These are phyloP conservation scores for Rhagophthalmus giganteus DNA, from an alignment of 2,888 invertebrate species.

Conservation along the genomic window DNA sequence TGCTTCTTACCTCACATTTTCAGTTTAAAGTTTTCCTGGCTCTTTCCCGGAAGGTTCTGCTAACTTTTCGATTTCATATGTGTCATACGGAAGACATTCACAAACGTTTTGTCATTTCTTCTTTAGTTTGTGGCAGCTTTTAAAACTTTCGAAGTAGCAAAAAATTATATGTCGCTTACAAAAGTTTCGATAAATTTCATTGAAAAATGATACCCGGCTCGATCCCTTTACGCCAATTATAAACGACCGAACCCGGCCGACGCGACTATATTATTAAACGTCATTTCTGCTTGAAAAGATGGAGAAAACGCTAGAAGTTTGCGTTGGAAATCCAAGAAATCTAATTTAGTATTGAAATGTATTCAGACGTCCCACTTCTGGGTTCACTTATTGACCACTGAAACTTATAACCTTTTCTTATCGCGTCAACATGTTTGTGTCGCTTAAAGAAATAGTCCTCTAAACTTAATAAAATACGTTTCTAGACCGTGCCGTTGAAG, in stretches of 20 bases:
- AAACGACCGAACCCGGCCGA: neutral
- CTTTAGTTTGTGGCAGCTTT: conserved; percentile 17
- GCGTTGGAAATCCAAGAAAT: neutral
- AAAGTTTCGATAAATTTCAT: conserved; percentile 7
- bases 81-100: conserved; percentile 16
- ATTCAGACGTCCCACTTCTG: conserved; percentile 9
- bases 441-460: conserved; percentile 10
- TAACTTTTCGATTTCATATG: conserved; percentile 25
- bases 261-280: no score
- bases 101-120: conserved; percentile 23
- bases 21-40: conserved; percentile 25
- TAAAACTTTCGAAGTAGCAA: conserved; percentile 8
- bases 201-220: neutral
- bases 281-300: neutral
- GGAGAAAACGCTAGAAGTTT: neutral
- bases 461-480: conserved; percentile 9
- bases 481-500: conserved; percentile 3
- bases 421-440: conserved; percentile 17
- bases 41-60: conserved; percentile 12
- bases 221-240: no score
- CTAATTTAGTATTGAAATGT: no score
- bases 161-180: conserved; percentile 15
- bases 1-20: conserved; percentile 27
- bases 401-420: conserved; percentile 18
- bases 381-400: conserved; percentile 9